Conservation (phyloP, 2,113 vertebrate genomes). For the Pelmatolapia mariae region DNA sequence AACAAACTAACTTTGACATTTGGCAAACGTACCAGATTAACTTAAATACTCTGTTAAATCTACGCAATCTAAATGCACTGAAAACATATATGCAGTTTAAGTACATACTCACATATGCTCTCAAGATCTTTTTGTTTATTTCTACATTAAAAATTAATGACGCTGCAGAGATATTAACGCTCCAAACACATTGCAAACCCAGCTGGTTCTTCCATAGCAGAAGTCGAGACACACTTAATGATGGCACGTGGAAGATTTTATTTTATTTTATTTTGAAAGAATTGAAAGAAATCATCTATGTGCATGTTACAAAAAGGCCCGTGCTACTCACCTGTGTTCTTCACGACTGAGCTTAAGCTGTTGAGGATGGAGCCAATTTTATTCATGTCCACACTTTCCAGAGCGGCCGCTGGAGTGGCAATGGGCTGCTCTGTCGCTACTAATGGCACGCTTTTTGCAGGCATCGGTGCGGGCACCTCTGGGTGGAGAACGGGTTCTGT, state of each 20-base stretch:
- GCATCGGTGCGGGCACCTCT: conserved; percentile 27
- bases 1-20: background rate
- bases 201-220: background rate
- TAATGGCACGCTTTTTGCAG: background rate
- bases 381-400: conserved; percentile 85
- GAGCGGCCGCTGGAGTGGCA: conserved; percentile 25
- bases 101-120: background rate
- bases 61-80: background rate
- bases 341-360: conserved; percentile 88
- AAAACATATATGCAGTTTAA: background rate
- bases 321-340: conserved; percentile 82
- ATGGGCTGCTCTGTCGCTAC: background rate
- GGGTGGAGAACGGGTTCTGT: conserved; percentile 54
- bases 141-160: background rate
- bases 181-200: background rate
- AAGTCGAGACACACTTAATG: background rate
- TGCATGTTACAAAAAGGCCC: background rate
- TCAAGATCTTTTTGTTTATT: background rate
- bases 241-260: background rate
- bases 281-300: background rate
- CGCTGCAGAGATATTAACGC: background rate
- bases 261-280: background rate
- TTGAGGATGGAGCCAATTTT: conserved; percentile 96
- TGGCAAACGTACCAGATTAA: background rate
- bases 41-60: background rate